Evolutionary conservation across 2,888 invertebrate genomes (phyloP).

Genomic region (Atethmia centrago): DNA sequence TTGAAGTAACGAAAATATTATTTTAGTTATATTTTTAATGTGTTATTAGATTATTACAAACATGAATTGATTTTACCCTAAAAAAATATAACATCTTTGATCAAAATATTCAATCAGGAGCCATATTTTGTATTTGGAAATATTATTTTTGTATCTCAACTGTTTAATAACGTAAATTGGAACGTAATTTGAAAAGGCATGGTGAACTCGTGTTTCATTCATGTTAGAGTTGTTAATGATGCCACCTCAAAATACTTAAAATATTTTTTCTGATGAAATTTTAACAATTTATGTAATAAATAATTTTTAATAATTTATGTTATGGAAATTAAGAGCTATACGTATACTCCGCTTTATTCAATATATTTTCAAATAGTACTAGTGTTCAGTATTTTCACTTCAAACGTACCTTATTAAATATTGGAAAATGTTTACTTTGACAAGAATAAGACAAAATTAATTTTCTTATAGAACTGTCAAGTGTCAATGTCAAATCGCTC

Average conservation of each 20-base stretch:
- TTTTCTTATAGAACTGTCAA: neutral
- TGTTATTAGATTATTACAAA: neutral
- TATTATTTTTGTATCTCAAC: neutral
- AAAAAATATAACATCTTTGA: too few relatives aligned
- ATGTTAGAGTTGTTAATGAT: conserved; percentile 14
- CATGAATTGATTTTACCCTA: neutral
- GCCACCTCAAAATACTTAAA: neutral
- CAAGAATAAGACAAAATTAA: neutral
- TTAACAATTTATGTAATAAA: too few relatives aligned
- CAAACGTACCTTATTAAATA: too few relatives aligned
- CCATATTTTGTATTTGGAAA: neutral
- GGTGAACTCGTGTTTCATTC: conserved; percentile 8
- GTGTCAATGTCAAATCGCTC: conserved; percentile 53
- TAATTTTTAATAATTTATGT: too few relatives aligned
- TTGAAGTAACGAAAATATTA: neutral
- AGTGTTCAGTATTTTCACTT: neutral
- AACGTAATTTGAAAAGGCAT: conserved; percentile 22
- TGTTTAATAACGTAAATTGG: neutral
- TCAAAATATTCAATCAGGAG: neutral
- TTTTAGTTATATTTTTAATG: neutral
- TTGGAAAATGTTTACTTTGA: conserved; percentile 18
- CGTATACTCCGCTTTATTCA: neutral
- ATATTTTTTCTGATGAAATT: neutral
- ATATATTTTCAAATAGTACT: too few relatives aligned
- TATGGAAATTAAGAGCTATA: accelerated